Percentiles rank a stretch among this genome's conserved stretches.
Conservation (phyloP, 2,797 vertebrate genomes). For the Falco concolor region DNA sequence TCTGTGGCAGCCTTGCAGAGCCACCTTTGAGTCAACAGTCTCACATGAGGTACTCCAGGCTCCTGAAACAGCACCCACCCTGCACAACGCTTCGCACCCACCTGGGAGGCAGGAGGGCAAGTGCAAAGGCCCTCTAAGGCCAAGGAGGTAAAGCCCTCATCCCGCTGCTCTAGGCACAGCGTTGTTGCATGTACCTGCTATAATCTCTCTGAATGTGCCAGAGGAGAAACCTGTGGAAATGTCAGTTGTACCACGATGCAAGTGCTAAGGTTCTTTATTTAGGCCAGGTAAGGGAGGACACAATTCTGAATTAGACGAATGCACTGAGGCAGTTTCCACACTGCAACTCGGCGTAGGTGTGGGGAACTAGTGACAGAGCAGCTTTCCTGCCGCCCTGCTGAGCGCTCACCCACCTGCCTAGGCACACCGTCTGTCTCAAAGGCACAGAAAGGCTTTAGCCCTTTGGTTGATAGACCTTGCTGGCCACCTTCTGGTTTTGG, state of each 20-base stretch:
- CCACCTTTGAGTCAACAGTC: neutral
- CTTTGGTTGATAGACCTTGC: neutral
- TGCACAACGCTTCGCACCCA: rapidly evolving
- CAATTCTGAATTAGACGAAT: neutral
- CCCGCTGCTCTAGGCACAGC: neutral
- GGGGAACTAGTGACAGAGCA: neutral
- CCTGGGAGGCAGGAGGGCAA: neutral
- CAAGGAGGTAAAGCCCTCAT: neutral
- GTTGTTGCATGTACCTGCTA: neutral
- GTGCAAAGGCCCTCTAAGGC: neutral
- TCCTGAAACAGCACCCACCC: neutral
- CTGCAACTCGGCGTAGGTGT: neutral
- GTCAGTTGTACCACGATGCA: neutral
- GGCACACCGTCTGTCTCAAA: too few relatives aligned
- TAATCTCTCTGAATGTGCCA: neutral
- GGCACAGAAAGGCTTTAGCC: neutral
- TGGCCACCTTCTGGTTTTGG: neutral
- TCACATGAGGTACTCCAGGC: neutral
- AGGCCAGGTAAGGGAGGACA: neutral
- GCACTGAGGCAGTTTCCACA: neutral
- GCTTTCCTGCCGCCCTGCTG: neutral
- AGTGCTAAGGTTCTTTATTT: neutral
- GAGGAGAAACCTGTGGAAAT: neutral
- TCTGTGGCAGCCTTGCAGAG: neutral
- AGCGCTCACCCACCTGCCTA: neutral